Evolutionary conservation across 2,888 invertebrate species (phyloP).

Genomic region (Leucophenga montana): DNA sequence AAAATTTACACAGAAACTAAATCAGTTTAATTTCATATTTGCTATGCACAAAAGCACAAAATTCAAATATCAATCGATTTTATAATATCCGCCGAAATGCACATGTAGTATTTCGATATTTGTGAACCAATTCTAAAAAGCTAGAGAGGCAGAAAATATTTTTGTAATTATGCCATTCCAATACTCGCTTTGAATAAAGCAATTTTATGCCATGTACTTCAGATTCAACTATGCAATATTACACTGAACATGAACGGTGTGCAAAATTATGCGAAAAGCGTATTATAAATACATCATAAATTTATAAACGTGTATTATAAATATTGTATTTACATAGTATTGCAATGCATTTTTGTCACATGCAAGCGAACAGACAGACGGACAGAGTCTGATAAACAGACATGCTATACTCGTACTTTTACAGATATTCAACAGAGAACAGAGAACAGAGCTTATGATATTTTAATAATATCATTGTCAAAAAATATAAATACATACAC

Average conservation of each 20-base stretch:
- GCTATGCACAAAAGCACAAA: conserved; percentile 6
- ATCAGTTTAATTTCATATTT: conserved; percentile 26
- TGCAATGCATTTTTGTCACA: not conserved
- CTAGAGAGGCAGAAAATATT: conserved; percentile 25
- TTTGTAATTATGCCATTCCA: not conserved
- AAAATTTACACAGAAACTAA: conserved; percentile 8
- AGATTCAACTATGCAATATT: not conserved
- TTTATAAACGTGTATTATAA: no score
- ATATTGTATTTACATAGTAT: no score
- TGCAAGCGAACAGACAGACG: not conserved
- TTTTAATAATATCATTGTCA: conserved; percentile 24
- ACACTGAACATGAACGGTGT: not conserved
- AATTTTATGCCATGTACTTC: no score
- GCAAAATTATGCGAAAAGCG: not conserved
- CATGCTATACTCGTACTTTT: not conserved
- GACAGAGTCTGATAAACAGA: not conserved
- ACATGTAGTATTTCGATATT: conserved; percentile 4
- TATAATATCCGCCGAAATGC: conserved; percentile 6
- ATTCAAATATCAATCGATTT: conserved; percentile 15
- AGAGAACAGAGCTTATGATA: not conserved
- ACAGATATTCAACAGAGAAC: no score
- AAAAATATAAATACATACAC: conserved; percentile 55
- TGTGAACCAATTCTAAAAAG: conserved; percentile 6
- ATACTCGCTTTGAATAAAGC: no score
- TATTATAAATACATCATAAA: not conserved